These are phyloP conservation scores for Turdus rufiventris DNA, from an alignment of 2,113 vertebrate species.

Conservation along the genomic window DNA sequence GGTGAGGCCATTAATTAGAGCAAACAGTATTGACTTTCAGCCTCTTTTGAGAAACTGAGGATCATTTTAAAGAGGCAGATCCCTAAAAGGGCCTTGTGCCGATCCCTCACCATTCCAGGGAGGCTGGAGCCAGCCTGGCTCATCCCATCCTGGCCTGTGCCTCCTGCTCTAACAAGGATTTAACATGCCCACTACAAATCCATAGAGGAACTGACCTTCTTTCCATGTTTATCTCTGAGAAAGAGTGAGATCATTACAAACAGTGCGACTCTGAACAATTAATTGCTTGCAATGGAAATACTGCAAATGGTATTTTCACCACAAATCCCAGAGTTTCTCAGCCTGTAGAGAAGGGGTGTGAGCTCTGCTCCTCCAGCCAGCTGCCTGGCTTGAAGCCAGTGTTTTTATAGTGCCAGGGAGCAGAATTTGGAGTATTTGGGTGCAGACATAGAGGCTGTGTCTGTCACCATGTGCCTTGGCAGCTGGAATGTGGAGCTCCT, in stretches of 20 bases:
- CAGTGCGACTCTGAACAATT: not conserved
- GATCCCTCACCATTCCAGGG: not conserved
- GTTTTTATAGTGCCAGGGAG: not conserved
- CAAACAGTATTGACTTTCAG: not conserved
- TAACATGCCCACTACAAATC: not conserved
- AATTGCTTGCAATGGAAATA: not conserved
- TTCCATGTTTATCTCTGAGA: not conserved
- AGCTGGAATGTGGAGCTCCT: not conserved
- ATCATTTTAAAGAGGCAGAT: not conserved
- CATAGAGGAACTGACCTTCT: not conserved
- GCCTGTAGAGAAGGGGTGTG: not conserved
- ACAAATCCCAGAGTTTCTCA: not conserved
- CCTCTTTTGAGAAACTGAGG: not conserved
- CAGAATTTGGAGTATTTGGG: not conserved
- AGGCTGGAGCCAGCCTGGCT: not conserved
- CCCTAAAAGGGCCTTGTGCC: not conserved
- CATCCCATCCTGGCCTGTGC: not conserved
- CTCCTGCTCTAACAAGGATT: not conserved
- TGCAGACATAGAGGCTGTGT: not conserved
- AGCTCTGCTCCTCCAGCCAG: not conserved
- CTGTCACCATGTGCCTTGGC: not conserved
- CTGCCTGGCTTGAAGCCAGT: not conserved
- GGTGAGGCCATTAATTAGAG: constrained; percentile 33
- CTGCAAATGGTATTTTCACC: not conserved
- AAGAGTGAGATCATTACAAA: not conserved